Conservation (phyloP, 1,140 invertebrate species). For the Lordiphosa collinella region DNA sequence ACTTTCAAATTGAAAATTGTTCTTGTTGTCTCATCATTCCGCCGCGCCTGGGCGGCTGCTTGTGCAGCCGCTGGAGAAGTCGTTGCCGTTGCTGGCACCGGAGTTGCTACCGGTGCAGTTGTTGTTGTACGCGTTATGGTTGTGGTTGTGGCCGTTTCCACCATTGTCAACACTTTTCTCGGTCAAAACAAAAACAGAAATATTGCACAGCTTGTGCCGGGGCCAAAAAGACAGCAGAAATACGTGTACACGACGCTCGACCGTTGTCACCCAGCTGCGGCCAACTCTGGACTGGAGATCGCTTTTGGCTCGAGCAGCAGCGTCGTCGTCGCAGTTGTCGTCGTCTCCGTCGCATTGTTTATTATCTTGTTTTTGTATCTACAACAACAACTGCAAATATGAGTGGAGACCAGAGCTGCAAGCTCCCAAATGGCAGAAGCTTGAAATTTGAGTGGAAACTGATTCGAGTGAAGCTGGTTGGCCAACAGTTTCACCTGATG, state of each 20-base stretch:
- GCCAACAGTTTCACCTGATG: conserved; percentile 34
- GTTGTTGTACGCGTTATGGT: conserved; percentile 59
- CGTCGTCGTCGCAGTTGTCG: neutral
- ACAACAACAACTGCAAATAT: conserved; percentile 40
- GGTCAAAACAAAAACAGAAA: conserved; percentile 20
- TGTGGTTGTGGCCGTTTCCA: conserved; percentile 68
- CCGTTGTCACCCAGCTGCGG: conserved; percentile 15
- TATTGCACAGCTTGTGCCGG: conserved; percentile 25
- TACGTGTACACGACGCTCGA: conserved; percentile 1
- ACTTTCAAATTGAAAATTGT: conserved; percentile 67
- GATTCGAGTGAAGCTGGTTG: conserved; percentile 8
- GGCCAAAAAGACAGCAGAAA: conserved; percentile 1
- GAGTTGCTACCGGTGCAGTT: conserved; percentile 16
- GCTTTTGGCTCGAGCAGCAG: conserved; percentile 18
- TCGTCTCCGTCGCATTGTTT: conserved; percentile 11
- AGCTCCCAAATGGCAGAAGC: conserved; percentile 12
- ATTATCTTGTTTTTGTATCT: conserved; percentile 45
- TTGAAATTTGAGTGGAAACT: conserved; percentile 32
- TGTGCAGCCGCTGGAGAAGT: conserved; percentile 36
- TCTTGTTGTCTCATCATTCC: conserved; percentile 68
- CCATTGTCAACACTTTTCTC: conserved; percentile 51
- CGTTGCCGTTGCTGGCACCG: conserved; percentile 20
- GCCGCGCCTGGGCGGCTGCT: conserved; percentile 33
- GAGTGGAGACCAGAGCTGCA: conserved; percentile 21
- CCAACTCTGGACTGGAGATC: conserved; percentile 55